A percentile compares a stretch with the other conserved stretches of the same genome.
Evolutionary conservation across 1,140 invertebrate genomes (phyloP).

Genomic region (Probaryconus sp.): DNA sequence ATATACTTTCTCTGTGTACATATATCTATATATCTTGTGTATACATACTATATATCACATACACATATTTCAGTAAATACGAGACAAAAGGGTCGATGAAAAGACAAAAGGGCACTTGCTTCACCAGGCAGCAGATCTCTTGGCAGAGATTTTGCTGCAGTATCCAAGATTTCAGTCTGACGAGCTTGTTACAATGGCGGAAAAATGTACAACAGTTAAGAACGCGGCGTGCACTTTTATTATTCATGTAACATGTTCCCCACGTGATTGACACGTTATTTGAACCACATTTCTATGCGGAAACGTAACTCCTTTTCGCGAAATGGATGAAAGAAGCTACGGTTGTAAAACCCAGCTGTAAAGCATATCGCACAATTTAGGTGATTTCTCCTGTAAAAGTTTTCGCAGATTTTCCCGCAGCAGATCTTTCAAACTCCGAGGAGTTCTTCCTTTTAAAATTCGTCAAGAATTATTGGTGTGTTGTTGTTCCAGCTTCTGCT

Average conservation of each 20-base stretch:
- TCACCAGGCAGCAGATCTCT: constrained; percentile 58
- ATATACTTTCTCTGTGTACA: no score
- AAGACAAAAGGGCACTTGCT: constrained; percentile 62
- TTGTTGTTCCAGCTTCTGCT: no score
- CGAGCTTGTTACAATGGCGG: constrained; percentile 47
- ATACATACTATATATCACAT: constrained; percentile 12
- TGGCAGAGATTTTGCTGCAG: constrained; percentile 61
- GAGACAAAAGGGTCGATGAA: constrained; percentile 42
- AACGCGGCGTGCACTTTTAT: constrained; percentile 46
- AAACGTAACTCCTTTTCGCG: constrained; percentile 39
- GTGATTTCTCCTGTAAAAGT: no score
- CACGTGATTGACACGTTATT: constrained; percentile 54
- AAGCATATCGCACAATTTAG: no score
- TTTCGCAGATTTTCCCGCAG: no score
- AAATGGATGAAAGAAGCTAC: no score
- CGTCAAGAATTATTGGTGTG: no score
- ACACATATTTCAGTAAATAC: neutral
- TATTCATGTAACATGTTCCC: constrained; percentile 39
- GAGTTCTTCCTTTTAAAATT: no score
- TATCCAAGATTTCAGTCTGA: constrained; percentile 53
- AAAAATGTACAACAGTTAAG: constrained; percentile 44
- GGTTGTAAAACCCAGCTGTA: no score
- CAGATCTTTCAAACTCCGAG: no score
- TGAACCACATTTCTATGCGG: constrained; percentile 38
- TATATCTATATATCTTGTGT: no score